Evolutionary conservation across 2,113 vertebrate genomes (phyloP).

Genomic region (Sylvietta virens): DNA sequence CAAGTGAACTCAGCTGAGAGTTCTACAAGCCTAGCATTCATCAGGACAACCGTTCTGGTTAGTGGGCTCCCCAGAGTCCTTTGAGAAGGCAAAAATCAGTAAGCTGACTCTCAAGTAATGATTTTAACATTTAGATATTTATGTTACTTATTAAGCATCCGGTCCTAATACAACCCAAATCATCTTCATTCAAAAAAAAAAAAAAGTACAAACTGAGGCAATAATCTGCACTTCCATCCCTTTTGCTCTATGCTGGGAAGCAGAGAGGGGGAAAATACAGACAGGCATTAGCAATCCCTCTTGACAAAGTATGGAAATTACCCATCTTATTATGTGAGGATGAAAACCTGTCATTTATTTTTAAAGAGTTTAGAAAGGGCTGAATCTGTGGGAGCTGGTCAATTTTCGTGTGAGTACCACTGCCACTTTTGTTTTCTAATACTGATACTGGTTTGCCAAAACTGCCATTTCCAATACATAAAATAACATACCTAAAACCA

Average conservation of each 20-base stretch:
- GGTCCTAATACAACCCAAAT: neutral
- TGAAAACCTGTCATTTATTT: neutral
- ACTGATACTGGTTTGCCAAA: neutral
- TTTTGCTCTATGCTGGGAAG: neutral
- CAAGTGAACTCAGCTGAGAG: neutral
- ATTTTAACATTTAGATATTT: neutral
- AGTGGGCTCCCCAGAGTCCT: neutral
- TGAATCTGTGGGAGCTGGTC: neutral
- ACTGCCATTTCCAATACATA: neutral
- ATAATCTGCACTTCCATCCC: neutral
- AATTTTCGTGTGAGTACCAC: neutral
- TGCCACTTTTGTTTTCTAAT: neutral
- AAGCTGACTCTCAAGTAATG: neutral
- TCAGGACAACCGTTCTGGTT: neutral
- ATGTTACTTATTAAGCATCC: neutral
- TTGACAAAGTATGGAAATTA: neutral
- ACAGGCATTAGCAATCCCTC: neutral
- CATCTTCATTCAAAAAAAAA: neutral
- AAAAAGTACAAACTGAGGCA: accelerated
- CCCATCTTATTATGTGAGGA: neutral
- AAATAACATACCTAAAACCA: neutral
- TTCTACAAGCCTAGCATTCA: neutral
- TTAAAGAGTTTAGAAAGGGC: neutral
- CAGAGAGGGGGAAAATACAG: neutral
- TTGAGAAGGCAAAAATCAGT: neutral